These are phyloP conservation scores for Halocaridina rubra DNA, from an alignment of 2,888 invertebrate genomes.

Conservation along the genomic window DNA sequence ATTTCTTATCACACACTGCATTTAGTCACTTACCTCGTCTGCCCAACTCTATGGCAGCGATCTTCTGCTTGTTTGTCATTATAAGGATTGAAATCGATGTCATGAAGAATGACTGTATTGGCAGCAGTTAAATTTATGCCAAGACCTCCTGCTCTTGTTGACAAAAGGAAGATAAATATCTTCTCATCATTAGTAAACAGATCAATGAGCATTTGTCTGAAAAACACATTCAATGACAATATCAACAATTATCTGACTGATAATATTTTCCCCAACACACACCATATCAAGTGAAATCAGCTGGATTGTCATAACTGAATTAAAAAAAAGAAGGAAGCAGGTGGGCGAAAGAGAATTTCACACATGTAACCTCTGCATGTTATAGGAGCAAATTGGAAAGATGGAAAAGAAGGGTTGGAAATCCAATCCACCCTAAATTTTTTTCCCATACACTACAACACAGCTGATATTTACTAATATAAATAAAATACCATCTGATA, in stretches of 20 bases:
- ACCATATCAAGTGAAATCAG: too few species aligned
- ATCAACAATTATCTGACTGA: background rate
- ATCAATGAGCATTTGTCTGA: constrained; percentile 90
- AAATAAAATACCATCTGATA: too few species aligned
- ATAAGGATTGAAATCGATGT: constrained; percentile 98
- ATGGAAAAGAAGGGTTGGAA: too few species aligned
- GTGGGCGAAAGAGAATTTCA: too few species aligned
- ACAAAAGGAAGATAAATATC: constrained; percentile 90
- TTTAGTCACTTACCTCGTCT: constrained; percentile 70
- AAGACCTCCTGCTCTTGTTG: constrained; percentile 94
- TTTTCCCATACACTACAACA: too few species aligned
- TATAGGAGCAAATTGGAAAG: too few species aligned
- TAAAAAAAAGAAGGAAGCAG: too few species aligned
- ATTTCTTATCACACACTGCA: background rate
- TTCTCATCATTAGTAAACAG: constrained; percentile 82
- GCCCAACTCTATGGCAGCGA: constrained; percentile 77
- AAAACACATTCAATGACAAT: background rate
- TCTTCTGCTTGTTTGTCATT: constrained; percentile 96
- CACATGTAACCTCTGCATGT: too few species aligned
- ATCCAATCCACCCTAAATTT: too few species aligned
- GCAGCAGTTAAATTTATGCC: constrained; percentile 95
- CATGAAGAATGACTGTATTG: constrained; percentile 95
- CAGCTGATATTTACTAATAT: too few species aligned
- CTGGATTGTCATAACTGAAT: too few species aligned
- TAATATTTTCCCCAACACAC: too few species aligned